Evolutionary conservation across 2,113 vertebrate genomes (phyloP).

Genomic region (Atractosteus spatula): DNA sequence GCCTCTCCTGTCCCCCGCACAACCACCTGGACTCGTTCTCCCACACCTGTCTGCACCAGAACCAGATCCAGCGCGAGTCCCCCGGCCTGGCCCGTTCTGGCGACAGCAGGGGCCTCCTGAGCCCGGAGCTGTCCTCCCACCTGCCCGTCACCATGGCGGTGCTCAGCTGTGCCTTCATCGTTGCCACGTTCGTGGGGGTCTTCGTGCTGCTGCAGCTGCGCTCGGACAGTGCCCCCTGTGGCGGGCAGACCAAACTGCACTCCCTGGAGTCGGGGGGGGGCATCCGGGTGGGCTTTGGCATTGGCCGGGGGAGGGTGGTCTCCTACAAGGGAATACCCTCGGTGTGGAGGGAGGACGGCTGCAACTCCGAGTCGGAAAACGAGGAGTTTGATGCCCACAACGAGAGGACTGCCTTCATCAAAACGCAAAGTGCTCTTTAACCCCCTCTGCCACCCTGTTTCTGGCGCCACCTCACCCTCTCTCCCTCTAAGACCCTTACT

Average conservation of each 20-base stretch:
- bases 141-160: constrained; percentile 77
- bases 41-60: constrained; percentile 80
- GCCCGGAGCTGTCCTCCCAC: constrained; percentile 45
- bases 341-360: constrained; percentile 86
- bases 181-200: constrained; percentile 76
- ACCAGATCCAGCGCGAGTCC: constrained; percentile 86
- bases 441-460: constrained; percentile 30
- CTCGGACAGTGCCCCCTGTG: constrained; percentile 63
- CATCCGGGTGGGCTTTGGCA: constrained; percentile 43
- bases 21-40: constrained; percentile 77
- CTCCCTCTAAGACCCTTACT: constrained; percentile 33
- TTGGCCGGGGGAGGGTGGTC: constrained; percentile 62
- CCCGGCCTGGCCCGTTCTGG: constrained; percentile 43
- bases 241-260: constrained; percentile 74
- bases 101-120: background rate
- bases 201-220: constrained; percentile 88
- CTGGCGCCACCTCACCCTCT: constrained; percentile 32
- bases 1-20: constrained; percentile 84
- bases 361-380: constrained; percentile 79
- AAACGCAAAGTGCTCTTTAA: constrained; percentile 98
- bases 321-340: constrained; percentile 92
- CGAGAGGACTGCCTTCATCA: constrained; percentile 98
- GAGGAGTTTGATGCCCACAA: constrained; percentile 82
- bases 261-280: constrained; percentile 62
- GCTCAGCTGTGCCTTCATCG: constrained; percentile 86